Evolutionary conservation across 2,113 vertebrate species (phyloP), one percentile per base, ranked within the genome.

Genomic region (Ageneiosus marmoratus): DNA sequence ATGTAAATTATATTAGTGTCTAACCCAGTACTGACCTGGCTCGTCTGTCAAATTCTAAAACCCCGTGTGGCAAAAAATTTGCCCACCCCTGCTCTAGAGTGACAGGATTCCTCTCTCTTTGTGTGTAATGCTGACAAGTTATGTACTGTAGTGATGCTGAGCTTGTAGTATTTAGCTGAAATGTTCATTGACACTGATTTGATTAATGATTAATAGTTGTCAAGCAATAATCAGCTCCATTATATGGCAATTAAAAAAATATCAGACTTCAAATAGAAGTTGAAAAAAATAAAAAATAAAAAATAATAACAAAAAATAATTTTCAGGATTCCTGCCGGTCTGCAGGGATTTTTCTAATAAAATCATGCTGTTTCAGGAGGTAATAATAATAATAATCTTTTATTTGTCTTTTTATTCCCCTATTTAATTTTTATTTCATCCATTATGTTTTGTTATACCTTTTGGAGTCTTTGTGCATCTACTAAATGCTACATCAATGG

Each of bases 401-500:
- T 73, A 63, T 85, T 48, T 83, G 55, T 76, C 67, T 16, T 55
- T 85, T 83, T 73, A 55, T 72, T 77, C 27, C 48, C 73, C 81
- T 83, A 63, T 83, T 83, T 83, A 83, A 55, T 77, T 77, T 83
- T 83, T 73, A 84, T 79, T 73, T 79, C 65, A 73, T 51, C 70
- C 83, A 79, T 84, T 72, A 83, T 79, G 55, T 79, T 78, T 76
- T 72, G 62, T 78, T 69, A 22, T 72, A 72, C 76, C 75, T 79
- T 84, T 84, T 79, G 77, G 65, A 79, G 76, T 84, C 65, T 84
- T 84, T 84, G 75, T 94, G 93, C 94, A 93, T 93, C 92, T 92
- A 93, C 94, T 67, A 88, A 90, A 90, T 69, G 74, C 92, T 89
- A 91, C 94, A 94, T 94, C 93, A 93, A 94, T 91, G 92, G 90